Evolutionary conservation across 1,140 invertebrate species (phyloP).

Genomic region (Homarus americanus): DNA sequence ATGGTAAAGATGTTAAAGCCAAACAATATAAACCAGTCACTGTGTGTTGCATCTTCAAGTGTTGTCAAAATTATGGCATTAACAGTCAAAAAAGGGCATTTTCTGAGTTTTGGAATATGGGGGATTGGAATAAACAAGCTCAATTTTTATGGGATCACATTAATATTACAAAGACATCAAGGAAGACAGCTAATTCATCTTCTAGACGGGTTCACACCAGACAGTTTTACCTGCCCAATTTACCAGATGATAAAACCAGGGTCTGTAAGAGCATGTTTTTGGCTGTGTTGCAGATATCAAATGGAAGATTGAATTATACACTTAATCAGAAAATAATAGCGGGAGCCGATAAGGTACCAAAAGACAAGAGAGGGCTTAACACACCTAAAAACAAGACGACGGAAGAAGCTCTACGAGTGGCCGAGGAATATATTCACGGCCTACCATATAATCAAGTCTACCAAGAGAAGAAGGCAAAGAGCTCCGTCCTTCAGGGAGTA

Average conservation of each 20-base stretch:
- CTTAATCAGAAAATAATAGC: constrained; percentile 4
- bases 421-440: neutral
- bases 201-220: constrained; percentile 17
- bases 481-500: constrained; percentile 15
- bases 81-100: constrained; percentile 7
- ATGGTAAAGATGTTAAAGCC: constrained; percentile 13
- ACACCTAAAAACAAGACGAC: constrained; percentile 7
- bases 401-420: neutral
- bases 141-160: constrained; percentile 28
- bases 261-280: constrained; percentile 32
- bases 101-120: constrained; percentile 7
- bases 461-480: neutral
- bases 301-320: constrained; percentile 14
- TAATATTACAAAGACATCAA: neutral
- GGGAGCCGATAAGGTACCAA: neutral
- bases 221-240: constrained; percentile 22
- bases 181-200: neutral
- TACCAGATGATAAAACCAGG: neutral
- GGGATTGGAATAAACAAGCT: constrained; percentile 21
- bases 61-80: constrained; percentile 7
- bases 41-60: constrained; percentile 19
- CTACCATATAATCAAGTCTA: constrained; percentile 9
- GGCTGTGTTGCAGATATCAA: constrained; percentile 5
- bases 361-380: constrained; percentile 26
- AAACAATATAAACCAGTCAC: neutral